These are phyloP conservation scores for Lasioglossum villosulum DNA, from an alignment of 2,888 invertebrate species.

Conservation along the genomic window DNA sequence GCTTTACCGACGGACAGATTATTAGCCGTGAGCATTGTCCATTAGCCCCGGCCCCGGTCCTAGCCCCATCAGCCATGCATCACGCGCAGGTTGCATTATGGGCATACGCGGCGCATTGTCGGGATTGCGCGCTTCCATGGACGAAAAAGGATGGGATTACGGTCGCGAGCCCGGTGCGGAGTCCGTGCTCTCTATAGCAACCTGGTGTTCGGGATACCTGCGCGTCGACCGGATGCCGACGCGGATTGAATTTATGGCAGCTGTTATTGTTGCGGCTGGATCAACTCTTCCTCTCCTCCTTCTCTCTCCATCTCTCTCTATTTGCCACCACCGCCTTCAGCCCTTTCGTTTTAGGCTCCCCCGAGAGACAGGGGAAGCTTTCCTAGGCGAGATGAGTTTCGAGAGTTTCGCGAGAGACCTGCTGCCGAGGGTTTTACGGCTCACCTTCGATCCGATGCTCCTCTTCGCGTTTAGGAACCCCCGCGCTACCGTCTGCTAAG, in stretches of 20 bases:
- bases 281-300: neutral
- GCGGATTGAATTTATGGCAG: constrained; percentile 28
- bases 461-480: neutral
- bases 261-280: constrained; percentile 9
- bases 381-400: neutral
- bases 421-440: neutral
- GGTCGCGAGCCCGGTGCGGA: constrained; percentile 3
- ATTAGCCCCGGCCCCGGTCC: constrained; percentile 52
- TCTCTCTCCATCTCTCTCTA: neutral
- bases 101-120: constrained; percentile 51
- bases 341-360: constrained; percentile 3
- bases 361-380: neutral
- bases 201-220: constrained; percentile 28
- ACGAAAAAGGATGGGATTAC: constrained; percentile 55
- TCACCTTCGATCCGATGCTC: neutral
- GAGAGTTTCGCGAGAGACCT: neutral
- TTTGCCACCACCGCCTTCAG: neutral
- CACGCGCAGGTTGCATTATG: constrained; percentile 56
- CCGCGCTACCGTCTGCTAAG: neutral
- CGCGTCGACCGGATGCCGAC: constrained; percentile 21
- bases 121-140: constrained; percentile 42
- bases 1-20: constrained; percentile 57
- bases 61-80: constrained; percentile 57
- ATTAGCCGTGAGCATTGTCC: constrained; percentile 67
- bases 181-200: constrained; percentile 11